A percentile compares a stretch with the other conserved stretches of the same genome.
phyloP scores from a whole-genome alignment of 2,888 invertebrate genomes.

The Agapostemon virescens region DNA sequence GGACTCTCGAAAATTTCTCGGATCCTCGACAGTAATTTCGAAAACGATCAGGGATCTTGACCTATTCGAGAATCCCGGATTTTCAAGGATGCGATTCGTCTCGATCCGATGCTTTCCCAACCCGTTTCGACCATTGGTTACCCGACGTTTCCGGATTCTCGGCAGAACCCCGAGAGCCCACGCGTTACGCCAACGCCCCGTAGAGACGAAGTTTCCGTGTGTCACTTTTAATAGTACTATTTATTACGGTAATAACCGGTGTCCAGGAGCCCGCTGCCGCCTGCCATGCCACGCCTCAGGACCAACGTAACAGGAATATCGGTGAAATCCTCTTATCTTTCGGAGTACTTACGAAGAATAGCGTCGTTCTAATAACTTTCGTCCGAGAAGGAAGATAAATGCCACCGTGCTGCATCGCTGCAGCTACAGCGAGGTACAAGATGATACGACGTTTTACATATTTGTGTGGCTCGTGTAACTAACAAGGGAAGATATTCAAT shows the following conservation, averaged over 20 bases:
- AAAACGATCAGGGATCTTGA: too few relatives aligned
- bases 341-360: constrained; percentile 49
- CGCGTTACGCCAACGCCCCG: constrained; percentile 29
- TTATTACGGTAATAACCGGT: constrained; percentile 63
- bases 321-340: constrained; percentile 61
- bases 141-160: too few relatives aligned
- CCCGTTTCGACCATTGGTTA: too few relatives aligned
- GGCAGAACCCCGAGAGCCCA: not conserved
- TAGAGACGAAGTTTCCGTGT: constrained; percentile 54
- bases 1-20: too few relatives aligned
- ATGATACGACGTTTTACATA: not conserved
- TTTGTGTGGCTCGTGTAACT: not conserved
- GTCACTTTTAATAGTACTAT: constrained; percentile 62
- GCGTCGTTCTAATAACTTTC: constrained; percentile 48
- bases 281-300: constrained; percentile 7
- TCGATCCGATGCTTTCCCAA: too few relatives aligned
- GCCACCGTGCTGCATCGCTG: not conserved
- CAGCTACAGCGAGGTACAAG: not conserved
- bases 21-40: too few relatives aligned
- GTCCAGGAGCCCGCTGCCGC: constrained; percentile 19
- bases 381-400: constrained; percentile 35
- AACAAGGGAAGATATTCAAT: not conserved
- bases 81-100: too few relatives aligned
- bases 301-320: constrained; percentile 42
- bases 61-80: too few relatives aligned